phyloP scores from a whole-genome alignment of 2,888 invertebrate genomes.

The Drosophila engyochracea region DNA sequence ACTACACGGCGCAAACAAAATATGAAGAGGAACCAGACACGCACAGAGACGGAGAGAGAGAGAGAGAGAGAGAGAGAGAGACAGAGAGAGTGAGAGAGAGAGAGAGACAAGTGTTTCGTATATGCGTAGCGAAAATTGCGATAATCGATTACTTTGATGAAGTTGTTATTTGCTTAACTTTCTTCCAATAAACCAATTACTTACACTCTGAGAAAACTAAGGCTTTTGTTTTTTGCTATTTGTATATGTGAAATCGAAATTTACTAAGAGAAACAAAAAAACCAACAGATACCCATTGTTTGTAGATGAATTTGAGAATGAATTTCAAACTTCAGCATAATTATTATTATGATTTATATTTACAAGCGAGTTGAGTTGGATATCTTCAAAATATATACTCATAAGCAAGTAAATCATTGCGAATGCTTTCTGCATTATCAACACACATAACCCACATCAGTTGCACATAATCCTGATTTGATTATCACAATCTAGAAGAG shows the following conservation, averaged over 20 bases:
- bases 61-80: not conserved
- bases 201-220: not conserved
- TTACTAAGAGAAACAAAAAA: too few relatives aligned
- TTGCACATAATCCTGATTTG: not conserved
- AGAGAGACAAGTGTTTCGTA: not conserved
- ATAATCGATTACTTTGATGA: not conserved
- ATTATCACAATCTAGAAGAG: conserved; percentile 11
- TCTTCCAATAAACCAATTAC: not conserved
- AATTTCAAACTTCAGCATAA: not conserved
- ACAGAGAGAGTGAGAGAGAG: not conserved
- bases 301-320: too few relatives aligned
- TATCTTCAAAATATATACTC: not conserved
- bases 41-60: not conserved
- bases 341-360: not conserved
- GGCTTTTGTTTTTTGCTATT: not conserved
- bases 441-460: not conserved
- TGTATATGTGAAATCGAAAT: too few relatives aligned
- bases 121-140: not conserved
- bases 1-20: conserved; percentile 7
- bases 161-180: not conserved
- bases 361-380: not conserved
- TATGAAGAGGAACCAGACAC: not conserved
- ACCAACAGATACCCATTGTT: too few relatives aligned
- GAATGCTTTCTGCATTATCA: not conserved
- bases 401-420: not conserved